Evolutionary conservation across 2,113 vertebrate genomes (phyloP).

Genomic region (Trochalopteron elliotii): DNA sequence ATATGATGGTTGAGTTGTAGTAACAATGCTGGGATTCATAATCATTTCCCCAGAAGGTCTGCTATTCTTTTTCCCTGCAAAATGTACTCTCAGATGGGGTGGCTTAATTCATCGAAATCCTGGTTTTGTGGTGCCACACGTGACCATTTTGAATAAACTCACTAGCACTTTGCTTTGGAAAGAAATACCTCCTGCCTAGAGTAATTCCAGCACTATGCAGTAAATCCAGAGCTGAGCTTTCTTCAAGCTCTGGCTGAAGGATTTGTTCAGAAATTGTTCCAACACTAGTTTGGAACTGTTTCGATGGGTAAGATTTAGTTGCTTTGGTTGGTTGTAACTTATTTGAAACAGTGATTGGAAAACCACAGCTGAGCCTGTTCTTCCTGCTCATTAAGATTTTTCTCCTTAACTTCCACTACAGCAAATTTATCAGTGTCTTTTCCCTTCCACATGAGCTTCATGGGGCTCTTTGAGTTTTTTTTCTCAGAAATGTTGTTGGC

Average conservation of each 20-base stretch:
- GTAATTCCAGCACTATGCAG: slow-evolving; percentile 10
- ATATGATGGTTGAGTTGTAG: neutral
- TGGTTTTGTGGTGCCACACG: neutral
- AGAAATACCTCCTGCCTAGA: neutral
- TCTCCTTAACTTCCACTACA: neutral
- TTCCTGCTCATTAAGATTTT: slow-evolving; percentile 10
- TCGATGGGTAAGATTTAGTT: neutral
- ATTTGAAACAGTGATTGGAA: slow-evolving; percentile 37
- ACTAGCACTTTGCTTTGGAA: slow-evolving; percentile 17
- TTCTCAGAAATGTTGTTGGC: neutral
- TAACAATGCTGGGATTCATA: neutral
- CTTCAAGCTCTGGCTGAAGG: slow-evolving; percentile 20
- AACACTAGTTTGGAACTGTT: slow-evolving; percentile 18
- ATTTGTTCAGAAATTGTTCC: slow-evolving; percentile 53
- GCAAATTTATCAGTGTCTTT: neutral
- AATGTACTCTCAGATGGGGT: neutral
- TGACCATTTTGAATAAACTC: slow-evolving; percentile 1
- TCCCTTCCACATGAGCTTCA: neutral
- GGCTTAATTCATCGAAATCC: neutral
- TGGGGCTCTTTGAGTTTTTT: neutral
- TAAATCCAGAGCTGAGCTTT: slow-evolving; percentile 35
- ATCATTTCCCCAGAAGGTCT: neutral
- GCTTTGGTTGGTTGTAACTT: slow-evolving; percentile 44
- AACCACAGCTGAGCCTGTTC: slow-evolving; percentile 2
- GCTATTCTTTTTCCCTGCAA: slow-evolving; percentile 18